phyloP scores from a whole-genome alignment of 2,888 invertebrate species.

The Schizotus pectinicornis region DNA sequence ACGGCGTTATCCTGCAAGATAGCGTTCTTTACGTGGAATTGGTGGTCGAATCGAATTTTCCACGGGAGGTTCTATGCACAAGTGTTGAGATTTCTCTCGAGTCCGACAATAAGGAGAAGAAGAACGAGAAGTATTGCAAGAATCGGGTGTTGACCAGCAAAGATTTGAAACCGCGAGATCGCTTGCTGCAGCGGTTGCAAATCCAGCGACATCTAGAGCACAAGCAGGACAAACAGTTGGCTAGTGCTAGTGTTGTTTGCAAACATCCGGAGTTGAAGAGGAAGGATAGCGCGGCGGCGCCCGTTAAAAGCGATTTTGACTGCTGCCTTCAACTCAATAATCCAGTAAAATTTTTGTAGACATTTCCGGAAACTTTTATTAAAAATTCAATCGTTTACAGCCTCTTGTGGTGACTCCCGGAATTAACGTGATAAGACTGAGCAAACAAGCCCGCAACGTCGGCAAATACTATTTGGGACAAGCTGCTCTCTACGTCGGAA shows the following conservation, averaged over 20 bases:
- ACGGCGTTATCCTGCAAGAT: slow-evolving; percentile 63
- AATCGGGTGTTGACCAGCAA: slow-evolving; percentile 61
- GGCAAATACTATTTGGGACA: slow-evolving; percentile 77
- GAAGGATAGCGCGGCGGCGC: slow-evolving; percentile 65
- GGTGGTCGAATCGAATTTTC: slow-evolving; percentile 65
- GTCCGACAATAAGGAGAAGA: slow-evolving; percentile 45
- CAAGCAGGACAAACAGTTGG: slow-evolving; percentile 82
- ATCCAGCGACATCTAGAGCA: slow-evolving; percentile 76
- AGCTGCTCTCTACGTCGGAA: slow-evolving; percentile 69
- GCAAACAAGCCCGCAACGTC: slow-evolving; percentile 66
- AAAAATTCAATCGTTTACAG: slow-evolving; percentile 40
- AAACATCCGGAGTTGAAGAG: slow-evolving; percentile 67
- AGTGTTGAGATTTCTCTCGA: slow-evolving; percentile 66
- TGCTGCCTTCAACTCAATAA: slow-evolving; percentile 46
- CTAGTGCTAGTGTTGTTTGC: slow-evolving; percentile 76
- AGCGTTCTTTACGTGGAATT: slow-evolving; percentile 64
- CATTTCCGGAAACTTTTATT: background rate
- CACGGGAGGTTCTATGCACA: slow-evolving; percentile 70
- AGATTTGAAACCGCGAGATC: slow-evolving; percentile 68
- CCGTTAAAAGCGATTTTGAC: slow-evolving; percentile 46
- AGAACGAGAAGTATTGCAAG: slow-evolving; percentile 51
- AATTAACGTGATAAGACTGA: slow-evolving; percentile 67
- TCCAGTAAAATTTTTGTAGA: slow-evolving; percentile 41
- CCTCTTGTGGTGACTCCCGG: slow-evolving; percentile 64
- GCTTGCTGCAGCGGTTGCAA: slow-evolving; percentile 65